Percentiles rank a stretch among this genome's conserved stretches.
These are phyloP conservation scores for Aviceda subcristata DNA, from an alignment of 2,113 vertebrate species.

Conservation along the genomic window DNA sequence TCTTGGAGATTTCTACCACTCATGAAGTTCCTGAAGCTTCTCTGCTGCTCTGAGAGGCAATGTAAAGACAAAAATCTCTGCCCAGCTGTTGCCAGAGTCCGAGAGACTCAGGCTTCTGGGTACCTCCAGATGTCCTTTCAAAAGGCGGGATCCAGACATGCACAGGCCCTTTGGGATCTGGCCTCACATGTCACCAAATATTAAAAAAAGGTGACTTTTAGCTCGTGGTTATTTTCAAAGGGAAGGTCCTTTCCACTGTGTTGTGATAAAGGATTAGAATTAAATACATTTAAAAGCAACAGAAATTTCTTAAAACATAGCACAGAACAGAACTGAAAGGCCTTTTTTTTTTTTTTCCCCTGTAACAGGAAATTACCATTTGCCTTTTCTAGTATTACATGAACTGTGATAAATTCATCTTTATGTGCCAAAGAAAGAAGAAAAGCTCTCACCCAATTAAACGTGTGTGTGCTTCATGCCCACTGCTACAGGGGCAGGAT, in stretches of 20 bases:
- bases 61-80: fast-evolving
- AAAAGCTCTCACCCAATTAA: background rate
- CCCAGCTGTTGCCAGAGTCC: background rate
- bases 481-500: background rate
- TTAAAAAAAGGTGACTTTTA: background rate
- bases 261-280: background rate
- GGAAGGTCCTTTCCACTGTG: background rate
- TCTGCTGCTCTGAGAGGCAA: fast-evolving
- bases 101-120: background rate
- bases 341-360: background rate
- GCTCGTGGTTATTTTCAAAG: background rate
- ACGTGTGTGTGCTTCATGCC: background rate
- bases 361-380: background rate
- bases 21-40: background rate
- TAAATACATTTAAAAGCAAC: background rate
- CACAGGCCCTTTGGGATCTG: background rate
- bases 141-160: background rate
- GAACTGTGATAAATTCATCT: background rate
- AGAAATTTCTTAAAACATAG: background rate
- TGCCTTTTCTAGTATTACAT: background rate
- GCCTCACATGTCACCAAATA: background rate
- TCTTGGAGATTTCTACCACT: background rate
- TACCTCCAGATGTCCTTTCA: background rate
- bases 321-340: background rate
- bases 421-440: background rate